These are phyloP conservation scores for Orthosia cruda DNA, from an alignment of 2,888 invertebrate species.

Conservation along the genomic window DNA sequence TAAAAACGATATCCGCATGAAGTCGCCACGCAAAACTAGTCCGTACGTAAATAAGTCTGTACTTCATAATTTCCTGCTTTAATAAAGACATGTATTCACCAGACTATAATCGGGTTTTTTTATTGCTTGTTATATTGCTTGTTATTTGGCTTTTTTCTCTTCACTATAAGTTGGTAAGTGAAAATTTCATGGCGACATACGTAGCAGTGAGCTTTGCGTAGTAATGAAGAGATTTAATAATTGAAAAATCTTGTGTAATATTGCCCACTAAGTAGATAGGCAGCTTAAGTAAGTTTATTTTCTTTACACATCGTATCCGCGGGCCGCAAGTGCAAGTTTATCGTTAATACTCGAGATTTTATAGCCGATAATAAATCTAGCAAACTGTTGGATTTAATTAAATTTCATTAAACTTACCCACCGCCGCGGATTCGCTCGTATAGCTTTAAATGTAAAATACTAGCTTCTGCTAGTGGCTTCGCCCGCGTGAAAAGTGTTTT, in stretches of 20 bases:
- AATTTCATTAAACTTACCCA: constrained; percentile 75
- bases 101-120: not conserved
- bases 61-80: constrained; percentile 58
- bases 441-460: constrained; percentile 25
- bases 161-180: not conserved
- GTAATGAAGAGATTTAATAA: not conserved
- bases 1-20: constrained; percentile 48
- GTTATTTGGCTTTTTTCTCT: not conserved
- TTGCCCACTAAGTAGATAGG: not conserved
- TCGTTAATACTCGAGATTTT: constrained; percentile 77
- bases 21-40: constrained; percentile 29
- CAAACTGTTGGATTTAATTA: constrained; percentile 76
- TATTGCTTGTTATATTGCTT: not conserved
- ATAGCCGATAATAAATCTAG: constrained; percentile 78
- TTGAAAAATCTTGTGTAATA: not conserved
- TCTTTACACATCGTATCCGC: constrained; percentile 60
- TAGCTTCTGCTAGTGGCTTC: no score
- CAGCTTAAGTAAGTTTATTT: constrained; percentile 55
- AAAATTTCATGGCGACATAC: not conserved
- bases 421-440: constrained; percentile 27
- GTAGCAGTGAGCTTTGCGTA: not conserved
- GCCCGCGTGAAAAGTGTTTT: no score
- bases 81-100: constrained; percentile 33
- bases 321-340: constrained; percentile 69
- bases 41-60: constrained; percentile 40